Base-by-base conservation (phyloP, 2,113 vertebrate species). In the Nesospiza acunhae region DNA sequence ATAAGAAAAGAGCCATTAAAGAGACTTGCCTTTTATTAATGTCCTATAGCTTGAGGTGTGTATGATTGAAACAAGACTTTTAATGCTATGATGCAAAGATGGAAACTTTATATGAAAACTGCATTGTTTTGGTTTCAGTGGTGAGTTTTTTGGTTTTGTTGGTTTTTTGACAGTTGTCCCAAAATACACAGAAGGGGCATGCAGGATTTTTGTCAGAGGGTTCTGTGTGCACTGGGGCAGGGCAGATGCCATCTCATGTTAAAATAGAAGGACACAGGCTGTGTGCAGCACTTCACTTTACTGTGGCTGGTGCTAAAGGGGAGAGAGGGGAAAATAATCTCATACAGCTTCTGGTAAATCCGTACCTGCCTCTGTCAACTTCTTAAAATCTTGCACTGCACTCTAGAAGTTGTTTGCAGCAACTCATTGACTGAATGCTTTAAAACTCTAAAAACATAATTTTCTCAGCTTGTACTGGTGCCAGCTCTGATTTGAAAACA, bases 41-140 rank as follows among this genome's bases (percentile, higher is more conserved):
- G 42, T 79, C 42, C 50, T 80, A 0, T 91, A 84, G 27, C 41
- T 92, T 0, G 2, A 90, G 83, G 85, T 96, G 89, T 66, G 50
- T 76, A 6, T 94, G 92, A 89, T 72, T 84, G 83, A 92, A 94
- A 84, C 59, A 92, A 95, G 92, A 81, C 24, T 52, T 62, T 18
- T 52, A 46, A n/a, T 70, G 63, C 35, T 64, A 2, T 10, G 27
- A 49, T 72, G 55, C 52, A 86, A 83, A 87, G 44, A 64, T 77
- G 59, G 60, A 86, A 77, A 63, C 16, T 84, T 82, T 41, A 20
- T 47, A 53, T 60, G 42, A 88, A 81, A 94, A 68, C 55, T 31
- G 11, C 5, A 10, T 44, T 68, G 21, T 42, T 87, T n/a, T 47
- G 9, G 18, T 52, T 66, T 84, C 21, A 14, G 13, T 56, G 17